These are phyloP conservation scores for Xenentodon cancila DNA, from an alignment of 2,797 vertebrate species.

Conservation along the genomic window DNA sequence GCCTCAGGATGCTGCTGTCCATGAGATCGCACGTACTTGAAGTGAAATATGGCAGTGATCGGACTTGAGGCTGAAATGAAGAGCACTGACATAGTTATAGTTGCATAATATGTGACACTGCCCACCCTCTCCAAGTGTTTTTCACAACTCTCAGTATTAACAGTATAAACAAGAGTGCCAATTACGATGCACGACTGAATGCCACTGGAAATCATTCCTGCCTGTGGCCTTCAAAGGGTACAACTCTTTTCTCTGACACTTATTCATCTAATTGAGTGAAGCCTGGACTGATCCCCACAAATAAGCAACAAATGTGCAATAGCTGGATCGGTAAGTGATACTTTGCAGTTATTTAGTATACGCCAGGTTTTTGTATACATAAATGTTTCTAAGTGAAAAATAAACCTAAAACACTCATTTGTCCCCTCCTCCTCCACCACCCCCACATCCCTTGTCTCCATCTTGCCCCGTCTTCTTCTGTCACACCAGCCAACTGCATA, in stretches of 20 bases:
- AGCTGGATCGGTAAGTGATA: too few species aligned
- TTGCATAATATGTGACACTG: conserved; percentile 46
- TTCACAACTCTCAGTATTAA: conserved; percentile 11
- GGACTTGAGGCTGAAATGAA: conserved; percentile 28
- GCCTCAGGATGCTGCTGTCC: conserved; percentile 34
- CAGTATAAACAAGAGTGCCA: conserved; percentile 2
- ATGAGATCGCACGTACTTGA: conserved; percentile 36
- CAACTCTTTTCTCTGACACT: not conserved
- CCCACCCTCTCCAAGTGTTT: conserved; percentile 20
- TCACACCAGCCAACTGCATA: too few species aligned
- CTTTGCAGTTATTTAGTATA: too few species aligned
- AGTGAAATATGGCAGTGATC: conserved; percentile 61
- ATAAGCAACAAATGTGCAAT: too few species aligned
- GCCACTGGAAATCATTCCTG: not conserved
- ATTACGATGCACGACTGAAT: not conserved
- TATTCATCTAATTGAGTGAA: not conserved
- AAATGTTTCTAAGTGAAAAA: too few species aligned
- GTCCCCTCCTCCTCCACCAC: too few species aligned
- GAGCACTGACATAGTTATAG: conserved; percentile 27
- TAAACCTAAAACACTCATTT: too few species aligned
- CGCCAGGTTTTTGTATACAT: too few species aligned
- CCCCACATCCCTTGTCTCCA: too few species aligned
- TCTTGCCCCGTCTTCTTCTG: too few species aligned
- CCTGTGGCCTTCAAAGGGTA: too few species aligned
- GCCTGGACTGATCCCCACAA: too few species aligned